Evolutionary conservation across 2,888 invertebrate species (phyloP).

Genomic region (Hylaea fasciaria): DNA sequence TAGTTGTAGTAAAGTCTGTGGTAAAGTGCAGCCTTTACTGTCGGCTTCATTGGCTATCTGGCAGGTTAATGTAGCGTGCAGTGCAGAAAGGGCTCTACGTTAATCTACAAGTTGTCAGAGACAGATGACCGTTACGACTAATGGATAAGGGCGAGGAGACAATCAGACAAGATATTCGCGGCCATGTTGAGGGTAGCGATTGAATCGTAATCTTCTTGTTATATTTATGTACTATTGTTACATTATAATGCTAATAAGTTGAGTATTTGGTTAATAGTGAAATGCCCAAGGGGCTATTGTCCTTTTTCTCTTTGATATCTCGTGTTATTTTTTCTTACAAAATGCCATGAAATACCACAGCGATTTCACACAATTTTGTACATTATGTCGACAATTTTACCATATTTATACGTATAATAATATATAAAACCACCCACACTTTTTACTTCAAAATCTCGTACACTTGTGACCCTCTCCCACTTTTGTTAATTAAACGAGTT

Average conservation of each 20-base stretch:
- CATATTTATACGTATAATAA: too few species aligned
- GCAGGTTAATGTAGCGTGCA: conserved; percentile 38
- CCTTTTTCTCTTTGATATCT: not conserved
- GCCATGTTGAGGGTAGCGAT: conserved; percentile 18
- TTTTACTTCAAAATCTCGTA: not conserved
- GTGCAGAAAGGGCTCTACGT: conserved; percentile 38
- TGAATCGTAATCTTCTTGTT: conserved; percentile 15
- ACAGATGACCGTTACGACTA: conserved; percentile 35
- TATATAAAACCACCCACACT: not conserved
- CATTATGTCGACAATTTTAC: too few species aligned
- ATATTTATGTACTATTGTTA: not conserved
- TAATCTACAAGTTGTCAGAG: conserved; percentile 43
- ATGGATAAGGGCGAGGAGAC: conserved; percentile 33
- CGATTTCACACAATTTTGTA: too few species aligned
- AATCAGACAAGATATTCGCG: conserved; percentile 28
- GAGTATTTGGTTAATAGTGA: too few species aligned
- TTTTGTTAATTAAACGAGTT: conserved; percentile 15
- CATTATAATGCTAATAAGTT: too few species aligned
- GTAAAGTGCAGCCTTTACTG: conserved; percentile 41
- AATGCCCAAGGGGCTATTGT: not conserved
- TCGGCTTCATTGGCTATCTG: conserved; percentile 36
- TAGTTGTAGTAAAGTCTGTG: conserved; percentile 35
- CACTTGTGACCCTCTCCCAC: not conserved
- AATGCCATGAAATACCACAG: too few species aligned
- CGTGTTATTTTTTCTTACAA: too few species aligned